Percentiles rank a stretch among this genome's conserved stretches.
phyloP scores from a whole-genome alignment of 2,888 invertebrate species.

The Epirrhoe alternata region DNA sequence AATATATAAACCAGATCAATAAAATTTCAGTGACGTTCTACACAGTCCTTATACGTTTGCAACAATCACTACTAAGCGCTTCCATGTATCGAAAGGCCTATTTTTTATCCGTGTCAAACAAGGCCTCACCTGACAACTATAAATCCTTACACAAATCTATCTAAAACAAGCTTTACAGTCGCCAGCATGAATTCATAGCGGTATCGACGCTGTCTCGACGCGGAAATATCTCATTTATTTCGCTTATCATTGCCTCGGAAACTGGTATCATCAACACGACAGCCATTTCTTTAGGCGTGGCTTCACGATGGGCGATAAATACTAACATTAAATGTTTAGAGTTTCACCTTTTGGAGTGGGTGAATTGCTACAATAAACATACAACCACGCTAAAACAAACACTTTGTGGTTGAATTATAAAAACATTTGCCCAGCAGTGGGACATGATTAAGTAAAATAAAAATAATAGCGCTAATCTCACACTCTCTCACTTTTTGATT shows the following conservation, averaged over 20 bases:
- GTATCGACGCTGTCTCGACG: slow-evolving; percentile 59
- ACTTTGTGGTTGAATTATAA: too few species aligned
- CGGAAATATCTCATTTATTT: slow-evolving; percentile 73
- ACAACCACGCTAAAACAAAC: neutral
- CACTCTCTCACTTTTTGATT: too few species aligned
- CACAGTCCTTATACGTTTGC: too few species aligned
- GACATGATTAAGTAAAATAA: too few species aligned
- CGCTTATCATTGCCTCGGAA: slow-evolving; percentile 70
- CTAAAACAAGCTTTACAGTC: slow-evolving; percentile 44
- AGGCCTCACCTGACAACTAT: too few species aligned
- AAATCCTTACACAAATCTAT: slow-evolving; percentile 33
- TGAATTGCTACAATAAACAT: neutral
- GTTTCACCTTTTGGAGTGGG: neutral
- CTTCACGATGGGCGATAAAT: slow-evolving; percentile 39
- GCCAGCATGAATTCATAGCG: slow-evolving; percentile 52
- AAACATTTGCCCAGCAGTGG: too few species aligned
- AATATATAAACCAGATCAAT: too few species aligned
- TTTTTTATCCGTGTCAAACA: too few species aligned
- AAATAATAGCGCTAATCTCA: too few species aligned
- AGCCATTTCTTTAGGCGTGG: slow-evolving; percentile 60
- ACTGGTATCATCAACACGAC: slow-evolving; percentile 67
- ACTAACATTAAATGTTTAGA: neutral
- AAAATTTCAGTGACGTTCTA: too few species aligned
- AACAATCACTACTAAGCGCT: too few species aligned
- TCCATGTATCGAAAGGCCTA: too few species aligned